Evolutionary conservation across 2,888 invertebrate genomes (phyloP), one percentile per base, ranked within the genome.

Genomic region (Meliscaeva auricollis): DNA sequence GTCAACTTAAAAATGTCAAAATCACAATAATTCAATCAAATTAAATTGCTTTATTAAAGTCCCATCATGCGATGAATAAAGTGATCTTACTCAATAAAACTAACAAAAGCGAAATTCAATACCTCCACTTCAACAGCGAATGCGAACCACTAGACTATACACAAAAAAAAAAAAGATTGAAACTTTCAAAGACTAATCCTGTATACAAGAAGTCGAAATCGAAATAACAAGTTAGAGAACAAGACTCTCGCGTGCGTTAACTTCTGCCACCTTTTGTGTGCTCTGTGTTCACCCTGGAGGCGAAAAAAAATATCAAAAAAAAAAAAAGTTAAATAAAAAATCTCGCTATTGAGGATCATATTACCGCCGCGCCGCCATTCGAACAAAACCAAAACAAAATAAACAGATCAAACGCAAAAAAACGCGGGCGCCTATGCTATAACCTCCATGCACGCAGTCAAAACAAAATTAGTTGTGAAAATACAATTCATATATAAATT

Each of bases 261-360:
- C 44, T 46, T 38, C 38, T 38, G 79, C 60, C 69, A 74, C 75
- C 74, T 78, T 62, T 62, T 56, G 46, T 69, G 38, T 48, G 13
- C 60, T 58, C 52, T 46, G 44, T 68, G 56, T 68, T 73, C 56
- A 58, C 69, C 79, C 74, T 66, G 41, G 50, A 76, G 68, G 77
- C 77, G 46, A 54, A 66, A 50, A n/a, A 35, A 38, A 44, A 44
- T 64, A 64, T 17, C 11, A 58, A 20, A 32, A 30, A 32, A 46
- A 17, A 46, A 1, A 15, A 3, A 52, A n/a, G n/a, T n/a, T 70
- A 73, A 54, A 44, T 15, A 60, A 81, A 68, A 68, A 50, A 46
- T 35, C 66, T 54, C 66, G 48, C 44, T 68, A 62, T 68, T 76
- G 68, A 75, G 48, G 79, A 84, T 84, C 80, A 72, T 54, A 75